Evolutionary conservation across 2,797 vertebrate genomes (phyloP).

Genomic region (Melanotaenia pygmaea): DNA sequence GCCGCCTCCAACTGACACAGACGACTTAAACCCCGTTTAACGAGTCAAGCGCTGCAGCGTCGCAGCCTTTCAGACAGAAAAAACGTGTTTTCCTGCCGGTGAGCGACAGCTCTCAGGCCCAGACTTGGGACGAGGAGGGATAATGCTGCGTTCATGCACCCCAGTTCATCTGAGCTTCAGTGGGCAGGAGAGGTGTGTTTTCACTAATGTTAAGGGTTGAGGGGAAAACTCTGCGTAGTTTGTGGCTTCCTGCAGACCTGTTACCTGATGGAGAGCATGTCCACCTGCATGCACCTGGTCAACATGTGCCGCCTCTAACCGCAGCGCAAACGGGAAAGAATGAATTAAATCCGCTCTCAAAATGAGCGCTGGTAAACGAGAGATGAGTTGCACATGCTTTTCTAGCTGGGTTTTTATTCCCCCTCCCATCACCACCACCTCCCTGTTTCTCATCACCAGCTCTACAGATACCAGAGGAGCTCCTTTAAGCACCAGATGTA

Average conservation of each 20-base stretch:
- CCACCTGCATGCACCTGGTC: slow-evolving; percentile 7
- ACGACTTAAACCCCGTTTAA: slow-evolving; percentile 86
- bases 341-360: slow-evolving; percentile 84
- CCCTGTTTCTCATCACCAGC: slow-evolving; percentile 77
- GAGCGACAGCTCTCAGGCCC: slow-evolving; percentile 67
- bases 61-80: slow-evolving; percentile 49
- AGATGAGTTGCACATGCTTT: slow-evolving; percentile 84
- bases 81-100: slow-evolving; percentile 32
- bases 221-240: too few relatives aligned
- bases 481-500: slow-evolving; percentile 79
- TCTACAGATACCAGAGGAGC: slow-evolving; percentile 83
- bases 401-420: slow-evolving; percentile 75
- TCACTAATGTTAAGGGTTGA: too few relatives aligned
- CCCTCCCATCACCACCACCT: slow-evolving; percentile 6
- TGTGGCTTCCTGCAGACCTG: too few relatives aligned
- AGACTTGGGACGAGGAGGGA: slow-evolving; percentile 47
- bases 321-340: slow-evolving; percentile 70
- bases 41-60: slow-evolving; percentile 70
- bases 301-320: slow-evolving; percentile 54
- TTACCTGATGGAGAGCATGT: too few relatives aligned
- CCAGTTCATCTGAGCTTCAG: slow-evolving; percentile 4
- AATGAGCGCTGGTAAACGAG: slow-evolving; percentile 80
- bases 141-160: slow-evolving; percentile 67
- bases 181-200: too few relatives aligned
- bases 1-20: slow-evolving; percentile 85